These are phyloP conservation scores for Neotoxoptera formosana DNA, from an alignment of 1,140 invertebrate genomes.

Conservation along the genomic window DNA sequence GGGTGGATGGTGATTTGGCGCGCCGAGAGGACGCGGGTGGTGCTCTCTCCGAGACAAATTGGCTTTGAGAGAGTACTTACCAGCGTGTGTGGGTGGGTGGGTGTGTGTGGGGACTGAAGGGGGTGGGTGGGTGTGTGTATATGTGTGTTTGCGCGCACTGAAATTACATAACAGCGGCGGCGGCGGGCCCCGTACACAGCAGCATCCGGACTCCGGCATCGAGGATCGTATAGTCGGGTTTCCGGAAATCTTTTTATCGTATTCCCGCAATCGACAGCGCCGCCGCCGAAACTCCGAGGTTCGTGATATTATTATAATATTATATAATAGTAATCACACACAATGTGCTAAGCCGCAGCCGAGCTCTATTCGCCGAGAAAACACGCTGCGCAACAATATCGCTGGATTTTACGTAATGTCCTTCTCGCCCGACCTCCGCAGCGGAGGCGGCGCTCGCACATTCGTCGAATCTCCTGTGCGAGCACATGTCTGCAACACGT, in stretches of 20 bases:
- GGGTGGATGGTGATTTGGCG: background rate
- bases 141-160: background rate
- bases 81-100: background rate
- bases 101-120: background rate
- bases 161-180: constrained; percentile 22
- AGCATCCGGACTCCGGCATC: no score
- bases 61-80: background rate
- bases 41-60: background rate
- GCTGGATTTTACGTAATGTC: background rate
- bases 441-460: background rate
- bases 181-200: background rate
- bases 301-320: background rate
- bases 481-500: background rate
- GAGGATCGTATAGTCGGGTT: background rate
- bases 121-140: background rate
- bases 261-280: background rate
- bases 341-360: background rate
- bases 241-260: background rate
- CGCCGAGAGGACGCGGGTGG: background rate
- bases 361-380: no score
- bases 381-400: background rate
- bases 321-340: background rate
- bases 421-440: background rate
- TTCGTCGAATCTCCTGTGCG: background rate
- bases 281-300: background rate